A percentile compares a stretch with the other conserved stretches of the same genome.
Conservation (phyloP, 2,797 vertebrate genomes). For the Fundulus diaphanus region DNA sequence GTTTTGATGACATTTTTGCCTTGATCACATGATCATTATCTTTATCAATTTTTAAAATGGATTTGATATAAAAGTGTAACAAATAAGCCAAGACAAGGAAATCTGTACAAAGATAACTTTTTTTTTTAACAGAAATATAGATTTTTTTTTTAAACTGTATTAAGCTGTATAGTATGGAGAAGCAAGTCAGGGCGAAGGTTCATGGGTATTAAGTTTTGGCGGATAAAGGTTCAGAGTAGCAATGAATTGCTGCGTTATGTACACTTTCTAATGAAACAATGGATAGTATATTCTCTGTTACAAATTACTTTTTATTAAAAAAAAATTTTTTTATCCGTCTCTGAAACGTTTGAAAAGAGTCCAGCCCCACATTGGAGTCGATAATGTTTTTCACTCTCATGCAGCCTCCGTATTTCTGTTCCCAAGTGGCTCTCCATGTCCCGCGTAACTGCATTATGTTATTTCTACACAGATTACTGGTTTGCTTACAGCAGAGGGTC, state of each 20-base stretch:
- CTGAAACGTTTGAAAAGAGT: neutral
- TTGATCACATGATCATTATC: neutral
- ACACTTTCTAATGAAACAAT: neutral
- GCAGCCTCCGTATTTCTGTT: constrained; percentile 4
- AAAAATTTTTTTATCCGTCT: neutral
- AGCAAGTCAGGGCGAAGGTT: neutral
- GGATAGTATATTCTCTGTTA: neutral
- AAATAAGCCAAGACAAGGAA: neutral
- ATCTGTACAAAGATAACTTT: neutral
- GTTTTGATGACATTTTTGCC: neutral
- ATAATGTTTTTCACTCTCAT: neutral
- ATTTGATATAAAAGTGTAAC: neutral
- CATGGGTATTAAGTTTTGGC: neutral
- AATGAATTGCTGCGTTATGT: neutral
- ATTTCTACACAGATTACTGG: neutral
- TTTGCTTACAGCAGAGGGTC: constrained; percentile 7
- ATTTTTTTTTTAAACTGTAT: neutral
- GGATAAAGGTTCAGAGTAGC: neutral
- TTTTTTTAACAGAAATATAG: neutral
- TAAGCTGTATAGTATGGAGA: neutral
- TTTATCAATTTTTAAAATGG: neutral
- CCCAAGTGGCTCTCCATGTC: constrained; percentile 42
- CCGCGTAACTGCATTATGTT: constrained; percentile 32
- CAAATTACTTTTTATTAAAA: neutral
- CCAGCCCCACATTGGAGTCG: neutral